Conservation (phyloP, 2,888 invertebrate genomes). For the Salpingus planirostris region DNA sequence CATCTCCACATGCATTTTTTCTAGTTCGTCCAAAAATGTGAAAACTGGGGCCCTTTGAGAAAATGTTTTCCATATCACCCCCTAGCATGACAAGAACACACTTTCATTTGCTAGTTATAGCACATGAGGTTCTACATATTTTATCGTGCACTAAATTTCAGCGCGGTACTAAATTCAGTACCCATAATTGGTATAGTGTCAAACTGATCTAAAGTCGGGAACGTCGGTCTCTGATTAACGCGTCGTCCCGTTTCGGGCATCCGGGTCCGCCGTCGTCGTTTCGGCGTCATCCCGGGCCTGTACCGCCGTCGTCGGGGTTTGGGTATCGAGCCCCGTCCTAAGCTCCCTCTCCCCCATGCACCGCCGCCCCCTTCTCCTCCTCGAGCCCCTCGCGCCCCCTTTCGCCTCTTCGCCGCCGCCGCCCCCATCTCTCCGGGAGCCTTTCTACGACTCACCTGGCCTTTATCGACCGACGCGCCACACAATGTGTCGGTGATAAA, state of each 20-base stretch:
- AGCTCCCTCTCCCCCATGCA: constrained; percentile 8
- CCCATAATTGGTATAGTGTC: too few species aligned
- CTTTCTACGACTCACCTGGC: constrained; percentile 33
- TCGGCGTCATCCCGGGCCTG: constrained; percentile 13
- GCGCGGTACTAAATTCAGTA: too few species aligned
- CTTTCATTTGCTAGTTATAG: too few species aligned
- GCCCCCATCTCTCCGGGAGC: constrained; percentile 17
- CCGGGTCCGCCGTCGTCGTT: constrained; percentile 9
- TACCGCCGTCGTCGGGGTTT: constrained; percentile 15
- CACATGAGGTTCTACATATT: too few species aligned
- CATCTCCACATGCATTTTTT: too few species aligned
- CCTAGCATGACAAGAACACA: too few species aligned
- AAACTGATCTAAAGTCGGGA: too few species aligned
- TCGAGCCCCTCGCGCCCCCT: too few species aligned
- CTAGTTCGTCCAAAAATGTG: too few species aligned
- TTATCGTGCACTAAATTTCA: too few species aligned
- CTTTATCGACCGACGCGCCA: constrained; percentile 30
- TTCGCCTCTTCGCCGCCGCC: constrained; percentile 15
- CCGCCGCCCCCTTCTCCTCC: constrained; percentile 4
- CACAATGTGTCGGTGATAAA: constrained; percentile 28
- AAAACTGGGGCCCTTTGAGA: too few species aligned
- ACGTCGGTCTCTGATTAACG: constrained; percentile 5
- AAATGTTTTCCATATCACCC: too few species aligned
- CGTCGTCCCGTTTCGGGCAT: constrained; percentile 4
- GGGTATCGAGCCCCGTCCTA: constrained; percentile 17